These are phyloP conservation scores for Montipora capricornis DNA, from an alignment of 64 coral and sea anemone genomes.

Conservation along the genomic window DNA sequence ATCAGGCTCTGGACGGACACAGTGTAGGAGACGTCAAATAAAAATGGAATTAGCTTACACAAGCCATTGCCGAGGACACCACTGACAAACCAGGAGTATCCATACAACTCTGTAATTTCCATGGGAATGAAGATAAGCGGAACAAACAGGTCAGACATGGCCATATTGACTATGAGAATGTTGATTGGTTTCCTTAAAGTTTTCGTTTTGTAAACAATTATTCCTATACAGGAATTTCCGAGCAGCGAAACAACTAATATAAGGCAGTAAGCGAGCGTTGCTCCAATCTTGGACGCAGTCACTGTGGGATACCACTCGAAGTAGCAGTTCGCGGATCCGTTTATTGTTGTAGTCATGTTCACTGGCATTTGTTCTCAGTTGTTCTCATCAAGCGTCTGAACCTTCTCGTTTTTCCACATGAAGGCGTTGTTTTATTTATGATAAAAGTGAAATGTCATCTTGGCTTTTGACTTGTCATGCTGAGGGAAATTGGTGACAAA, in stretches of 20 bases:
- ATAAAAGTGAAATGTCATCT: no score
- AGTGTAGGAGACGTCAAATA: no score
- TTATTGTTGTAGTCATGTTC: neutral
- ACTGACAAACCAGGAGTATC: no score
- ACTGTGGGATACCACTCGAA: neutral
- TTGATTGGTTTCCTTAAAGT: neutral
- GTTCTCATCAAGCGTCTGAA: no score
- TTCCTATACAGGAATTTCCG: neutral
- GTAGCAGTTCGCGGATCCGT: neutral
- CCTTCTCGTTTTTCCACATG: no score
- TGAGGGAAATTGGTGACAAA: no score
- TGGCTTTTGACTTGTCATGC: no score
- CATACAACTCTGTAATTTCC: no score
- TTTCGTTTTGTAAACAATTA: conserved; percentile 1
- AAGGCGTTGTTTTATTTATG: no score
- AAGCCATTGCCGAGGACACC: no score
- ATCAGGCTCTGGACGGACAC: no score
- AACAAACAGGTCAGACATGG: neutral
- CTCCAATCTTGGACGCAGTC: neutral
- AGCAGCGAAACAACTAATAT: neutral
- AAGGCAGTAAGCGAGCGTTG: neutral
- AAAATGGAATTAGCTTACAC: no score
- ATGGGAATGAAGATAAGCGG: neutral
- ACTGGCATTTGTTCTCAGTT: neutral
- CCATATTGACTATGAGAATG: neutral